Evolutionary conservation across 2,888 invertebrate genomes (phyloP).

Genomic region (Hemaris fuciformis): DNA sequence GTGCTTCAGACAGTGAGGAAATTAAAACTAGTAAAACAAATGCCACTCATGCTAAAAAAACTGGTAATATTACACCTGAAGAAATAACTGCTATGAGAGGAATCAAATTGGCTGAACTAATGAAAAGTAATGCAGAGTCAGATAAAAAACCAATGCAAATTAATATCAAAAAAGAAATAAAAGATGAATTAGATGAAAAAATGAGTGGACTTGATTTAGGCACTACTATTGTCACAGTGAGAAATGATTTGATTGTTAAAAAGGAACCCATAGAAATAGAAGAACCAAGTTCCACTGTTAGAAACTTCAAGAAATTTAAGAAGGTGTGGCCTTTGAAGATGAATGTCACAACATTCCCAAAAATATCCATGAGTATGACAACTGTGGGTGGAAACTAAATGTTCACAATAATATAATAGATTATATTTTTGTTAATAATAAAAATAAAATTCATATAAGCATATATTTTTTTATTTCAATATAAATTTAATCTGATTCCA

Average conservation of each 20-base stretch:
- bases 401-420: slow-evolving; percentile 17
- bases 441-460: slow-evolving; percentile 14
- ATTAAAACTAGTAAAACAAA: slow-evolving; percentile 18
- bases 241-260: slow-evolving; percentile 62
- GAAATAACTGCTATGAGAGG: slow-evolving; percentile 61
- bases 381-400: slow-evolving; percentile 2
- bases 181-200: slow-evolving; percentile 56
- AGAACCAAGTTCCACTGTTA: slow-evolving; percentile 33
- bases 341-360: slow-evolving; percentile 52
- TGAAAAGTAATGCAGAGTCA: slow-evolving; percentile 41
- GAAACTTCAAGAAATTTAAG: slow-evolving; percentile 73
- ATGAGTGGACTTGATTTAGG: slow-evolving; percentile 63
- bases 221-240: slow-evolving; percentile 55
- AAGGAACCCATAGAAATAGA: slow-evolving; percentile 51
- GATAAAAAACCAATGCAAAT: slow-evolving; percentile 20
- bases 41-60: slow-evolving; percentile 18
- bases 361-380: slow-evolving; percentile 34
- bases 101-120: slow-evolving; percentile 59
- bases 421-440: slow-evolving; percentile 19
- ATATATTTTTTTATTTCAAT: background rate
- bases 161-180: slow-evolving; percentile 52
- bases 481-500: background rate
- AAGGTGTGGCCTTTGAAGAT: slow-evolving; percentile 73
- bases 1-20: slow-evolving; percentile 33
- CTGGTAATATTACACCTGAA: slow-evolving; percentile 32